A percentile compares a stretch with the other conserved stretches of the same genome.
phyloP scores from a whole-genome alignment of 1,140 invertebrate species.

The Drosophila pseudoananassae region DNA sequence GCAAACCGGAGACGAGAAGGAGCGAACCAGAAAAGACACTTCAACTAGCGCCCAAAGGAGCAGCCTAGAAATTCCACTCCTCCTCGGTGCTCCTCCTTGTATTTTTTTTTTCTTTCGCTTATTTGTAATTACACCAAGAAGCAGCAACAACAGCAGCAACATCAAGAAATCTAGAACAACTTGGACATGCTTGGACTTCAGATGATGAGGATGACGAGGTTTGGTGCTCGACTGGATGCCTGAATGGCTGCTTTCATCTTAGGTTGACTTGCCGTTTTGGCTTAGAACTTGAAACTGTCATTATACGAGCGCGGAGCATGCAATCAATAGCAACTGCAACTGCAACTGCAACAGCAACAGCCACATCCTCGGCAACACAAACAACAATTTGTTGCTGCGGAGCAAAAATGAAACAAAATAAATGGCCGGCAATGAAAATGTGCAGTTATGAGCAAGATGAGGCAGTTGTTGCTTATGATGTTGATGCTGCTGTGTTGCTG shows the following conservation, averaged over 20 bases:
- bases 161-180: slow-evolving; percentile 73
- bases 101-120: slow-evolving; percentile 35
- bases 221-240: slow-evolving; percentile 33
- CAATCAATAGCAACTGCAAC: slow-evolving; percentile 65
- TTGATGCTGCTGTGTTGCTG: slow-evolving; percentile 17
- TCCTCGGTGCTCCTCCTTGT: slow-evolving; percentile 10
- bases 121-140: slow-evolving; percentile 72
- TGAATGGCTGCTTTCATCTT: slow-evolving; percentile 44
- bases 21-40: slow-evolving; percentile 71
- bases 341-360: slow-evolving; percentile 18
- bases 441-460: slow-evolving; percentile 74
- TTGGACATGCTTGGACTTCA: slow-evolving; percentile 74
- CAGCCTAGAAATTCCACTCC: slow-evolving; percentile 66
- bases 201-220: slow-evolving; percentile 66
- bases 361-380: background rate
- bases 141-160: slow-evolving; percentile 28
- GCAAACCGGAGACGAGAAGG: slow-evolving; percentile 36
- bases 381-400: no score
- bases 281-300: slow-evolving; percentile 83
- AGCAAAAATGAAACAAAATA: slow-evolving; percentile 73
- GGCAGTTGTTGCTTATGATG: slow-evolving; percentile 15
- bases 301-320: slow-evolving; percentile 78
- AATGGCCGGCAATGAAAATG: slow-evolving; percentile 77
- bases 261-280: slow-evolving; percentile 71
- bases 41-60: slow-evolving; percentile 79